Evolutionary conservation across 2,797 vertebrate genomes (phyloP).

Genomic region (Coracias cyanogaster): DNA sequence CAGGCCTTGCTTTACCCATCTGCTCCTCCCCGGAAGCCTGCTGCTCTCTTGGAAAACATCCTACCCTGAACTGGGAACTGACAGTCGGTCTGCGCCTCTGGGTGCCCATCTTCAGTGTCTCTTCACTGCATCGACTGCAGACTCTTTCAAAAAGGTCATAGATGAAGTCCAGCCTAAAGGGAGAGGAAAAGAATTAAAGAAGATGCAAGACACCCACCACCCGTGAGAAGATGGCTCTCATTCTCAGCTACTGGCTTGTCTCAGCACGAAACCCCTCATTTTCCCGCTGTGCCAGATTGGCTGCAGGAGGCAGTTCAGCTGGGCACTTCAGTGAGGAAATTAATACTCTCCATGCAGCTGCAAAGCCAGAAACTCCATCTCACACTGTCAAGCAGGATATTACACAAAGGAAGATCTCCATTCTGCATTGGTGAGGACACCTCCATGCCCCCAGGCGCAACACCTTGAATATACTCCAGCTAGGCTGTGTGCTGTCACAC

Average conservation of each 20-base stretch:
- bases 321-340: not conserved
- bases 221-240: not conserved
- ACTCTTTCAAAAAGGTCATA: slow-evolving; percentile 94
- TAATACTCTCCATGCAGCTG: not conserved
- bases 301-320: not conserved
- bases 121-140: slow-evolving; percentile 88
- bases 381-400: not conserved
- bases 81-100: slow-evolving; percentile 92
- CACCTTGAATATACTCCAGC: not conserved
- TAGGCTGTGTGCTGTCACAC: not conserved
- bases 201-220: not conserved
- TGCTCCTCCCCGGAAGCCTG: slow-evolving; percentile 43
- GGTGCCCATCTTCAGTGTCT: slow-evolving; percentile 92
- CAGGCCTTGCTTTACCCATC: slow-evolving; percentile 59
- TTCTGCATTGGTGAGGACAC: not conserved
- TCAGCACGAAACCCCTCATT: not conserved
- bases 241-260: not conserved
- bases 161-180: slow-evolving; percentile 90
- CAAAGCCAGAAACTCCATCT: not conserved
- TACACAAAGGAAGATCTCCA: not conserved
- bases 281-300: not conserved
- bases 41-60: slow-evolving; percentile 66
- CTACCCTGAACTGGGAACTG: slow-evolving; percentile 95
- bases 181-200: slow-evolving; percentile 11
- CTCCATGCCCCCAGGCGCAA: not conserved